A percentile compares a stretch with the other conserved stretches of the same genome.
Conservation (phyloP, 2,797 vertebrate species). For the Crocidura indochinensis region DNA sequence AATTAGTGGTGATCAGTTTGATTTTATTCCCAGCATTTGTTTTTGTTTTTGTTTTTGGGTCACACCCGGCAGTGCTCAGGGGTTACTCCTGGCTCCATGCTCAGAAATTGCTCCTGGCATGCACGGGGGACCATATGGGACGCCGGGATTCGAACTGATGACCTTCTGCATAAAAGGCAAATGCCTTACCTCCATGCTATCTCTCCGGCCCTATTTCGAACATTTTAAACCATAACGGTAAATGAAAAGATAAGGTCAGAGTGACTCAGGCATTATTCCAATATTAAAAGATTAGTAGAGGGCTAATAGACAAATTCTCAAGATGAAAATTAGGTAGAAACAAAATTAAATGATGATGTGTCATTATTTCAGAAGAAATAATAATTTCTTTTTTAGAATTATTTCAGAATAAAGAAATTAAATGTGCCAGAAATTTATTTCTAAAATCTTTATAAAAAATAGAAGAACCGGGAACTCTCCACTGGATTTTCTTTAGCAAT, state of each 20-base stretch:
- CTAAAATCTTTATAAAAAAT: not conserved
- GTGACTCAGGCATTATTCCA: not conserved
- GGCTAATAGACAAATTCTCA: not conserved
- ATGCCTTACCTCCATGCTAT: too few species aligned
- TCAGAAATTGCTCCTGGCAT: too few species aligned
- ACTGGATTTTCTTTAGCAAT: conserved; percentile 22
- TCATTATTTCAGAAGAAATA: not conserved
- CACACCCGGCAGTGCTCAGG: too few species aligned
- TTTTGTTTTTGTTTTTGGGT: too few species aligned
- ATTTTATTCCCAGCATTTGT: not conserved
- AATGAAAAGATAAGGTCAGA: not conserved
- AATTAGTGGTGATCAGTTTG: not conserved
- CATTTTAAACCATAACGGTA: not conserved
- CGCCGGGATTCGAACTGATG: too few species aligned
- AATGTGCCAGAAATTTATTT: conserved; percentile 1
- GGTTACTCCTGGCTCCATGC: too few species aligned
- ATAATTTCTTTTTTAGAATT: not conserved
- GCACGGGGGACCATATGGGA: too few species aligned
- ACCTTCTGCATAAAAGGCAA: too few species aligned
- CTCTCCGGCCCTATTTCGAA: too few species aligned
- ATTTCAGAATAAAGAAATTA: not conserved
- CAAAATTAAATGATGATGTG: not conserved
- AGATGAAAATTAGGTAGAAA: conserved; percentile 1
- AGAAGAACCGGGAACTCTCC: not conserved
- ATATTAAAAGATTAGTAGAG: not conserved